Percentiles rank a stretch among this genome's conserved stretches.
These are phyloP conservation scores for Scomberomorus guttatus DNA, from an alignment of 2,797 vertebrate species.

Conservation along the genomic window DNA sequence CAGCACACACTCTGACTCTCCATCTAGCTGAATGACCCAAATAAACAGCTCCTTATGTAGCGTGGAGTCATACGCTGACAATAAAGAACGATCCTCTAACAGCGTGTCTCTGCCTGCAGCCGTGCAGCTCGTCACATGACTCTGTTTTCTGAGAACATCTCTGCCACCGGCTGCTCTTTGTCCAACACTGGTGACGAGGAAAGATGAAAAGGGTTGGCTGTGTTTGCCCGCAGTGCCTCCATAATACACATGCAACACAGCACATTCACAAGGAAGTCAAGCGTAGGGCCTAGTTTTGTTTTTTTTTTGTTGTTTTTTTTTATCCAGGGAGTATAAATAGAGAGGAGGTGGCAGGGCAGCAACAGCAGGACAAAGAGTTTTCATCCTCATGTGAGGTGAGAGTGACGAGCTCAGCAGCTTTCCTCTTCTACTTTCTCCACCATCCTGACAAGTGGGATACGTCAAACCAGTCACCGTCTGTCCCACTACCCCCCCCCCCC, in stretches of 20 bases:
- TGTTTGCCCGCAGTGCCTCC: slow-evolving; percentile 25
- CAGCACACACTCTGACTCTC: slow-evolving; percentile 24
- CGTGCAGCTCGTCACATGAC: slow-evolving; percentile 57
- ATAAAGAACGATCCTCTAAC: slow-evolving; percentile 43
- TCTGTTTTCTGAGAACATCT: slow-evolving; percentile 44
- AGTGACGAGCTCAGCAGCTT: slow-evolving; percentile 23
- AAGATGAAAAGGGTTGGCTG: slow-evolving; percentile 35
- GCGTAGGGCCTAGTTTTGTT: slow-evolving; percentile 1
- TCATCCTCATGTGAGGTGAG: neutral
- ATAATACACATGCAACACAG: slow-evolving; percentile 43
- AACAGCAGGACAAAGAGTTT: neutral
- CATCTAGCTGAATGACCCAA: slow-evolving; percentile 67
- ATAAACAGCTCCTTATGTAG: slow-evolving; percentile 69
- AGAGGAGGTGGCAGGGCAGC: slow-evolving; percentile 11
- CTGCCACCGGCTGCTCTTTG: slow-evolving; percentile 69
- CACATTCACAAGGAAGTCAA: slow-evolving; percentile 52
- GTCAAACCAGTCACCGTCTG: slow-evolving; percentile 5
- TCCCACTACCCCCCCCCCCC: slow-evolving; percentile 23
- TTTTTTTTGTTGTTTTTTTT: neutral
- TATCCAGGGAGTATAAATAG: slow-evolving; percentile 28
- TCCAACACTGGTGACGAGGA: slow-evolving; percentile 27
- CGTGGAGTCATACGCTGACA: slow-evolving; percentile 22
- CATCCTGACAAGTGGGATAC: slow-evolving; percentile 21
- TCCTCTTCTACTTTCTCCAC: slow-evolving; percentile 31
- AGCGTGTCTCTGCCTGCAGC: slow-evolving; percentile 41